These are phyloP conservation scores for Rotaria macrura DNA, from an alignment of 2,888 invertebrate species.

Conservation along the genomic window DNA sequence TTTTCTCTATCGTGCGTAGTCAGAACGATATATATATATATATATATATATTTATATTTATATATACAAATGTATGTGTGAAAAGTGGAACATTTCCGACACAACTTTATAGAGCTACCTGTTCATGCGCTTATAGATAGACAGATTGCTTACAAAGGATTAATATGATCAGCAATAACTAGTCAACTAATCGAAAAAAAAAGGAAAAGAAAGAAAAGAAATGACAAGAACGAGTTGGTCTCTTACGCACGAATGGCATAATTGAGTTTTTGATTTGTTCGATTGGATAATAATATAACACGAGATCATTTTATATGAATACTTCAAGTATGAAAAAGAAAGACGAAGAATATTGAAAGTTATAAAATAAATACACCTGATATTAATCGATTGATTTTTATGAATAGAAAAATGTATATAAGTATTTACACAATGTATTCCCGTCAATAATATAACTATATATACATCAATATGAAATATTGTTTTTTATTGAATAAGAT, in stretches of 20 bases:
- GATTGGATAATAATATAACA: neutral
- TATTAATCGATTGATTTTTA: neutral
- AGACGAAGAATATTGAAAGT: neutral
- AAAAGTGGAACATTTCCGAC: neutral
- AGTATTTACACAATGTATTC: neutral
- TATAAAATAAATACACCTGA: neutral
- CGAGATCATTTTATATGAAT: neutral
- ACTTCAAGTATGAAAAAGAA: neutral
- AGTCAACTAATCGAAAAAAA: slow-evolving; percentile 8
- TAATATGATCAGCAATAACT: slow-evolving; percentile 7
- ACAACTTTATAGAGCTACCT: neutral
- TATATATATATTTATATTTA: too few relatives aligned
- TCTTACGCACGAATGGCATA: slow-evolving; percentile 12
- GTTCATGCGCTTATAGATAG: neutral
- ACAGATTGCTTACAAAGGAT: neutral
- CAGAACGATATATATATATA: neutral
- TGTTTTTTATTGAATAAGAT: neutral
- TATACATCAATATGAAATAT: too few relatives aligned
- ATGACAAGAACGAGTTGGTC: neutral
- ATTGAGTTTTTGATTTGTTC: slow-evolving; percentile 10
- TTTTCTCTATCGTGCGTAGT: neutral
- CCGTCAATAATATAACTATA: neutral
- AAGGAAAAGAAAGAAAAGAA: neutral
- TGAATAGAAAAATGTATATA: neutral
- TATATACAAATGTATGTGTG: too few relatives aligned